Evolutionary conservation across 2,797 vertebrate species (phyloP).

Genomic region (Anniella stebbinsi): DNA sequence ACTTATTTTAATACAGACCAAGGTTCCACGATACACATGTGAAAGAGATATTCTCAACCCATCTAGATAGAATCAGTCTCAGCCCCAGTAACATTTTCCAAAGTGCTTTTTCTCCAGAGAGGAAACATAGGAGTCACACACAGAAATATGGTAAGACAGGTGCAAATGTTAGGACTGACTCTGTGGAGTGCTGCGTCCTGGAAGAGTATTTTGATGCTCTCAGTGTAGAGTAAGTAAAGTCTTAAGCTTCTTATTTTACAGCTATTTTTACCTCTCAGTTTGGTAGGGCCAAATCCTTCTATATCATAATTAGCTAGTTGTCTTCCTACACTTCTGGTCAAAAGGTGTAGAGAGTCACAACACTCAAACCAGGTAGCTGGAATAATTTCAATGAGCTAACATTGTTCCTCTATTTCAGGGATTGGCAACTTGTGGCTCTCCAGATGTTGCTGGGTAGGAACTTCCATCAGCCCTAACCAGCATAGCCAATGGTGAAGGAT

Average conservation of each 20-base stretch:
- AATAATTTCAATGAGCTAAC: not conserved
- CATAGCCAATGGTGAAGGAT: too few species aligned
- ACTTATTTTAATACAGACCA: constrained; percentile 32
- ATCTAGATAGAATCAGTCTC: not conserved
- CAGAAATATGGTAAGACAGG: not conserved
- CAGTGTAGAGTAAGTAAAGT: not conserved
- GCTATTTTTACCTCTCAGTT: not conserved
- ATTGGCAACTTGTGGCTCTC: too few species aligned
- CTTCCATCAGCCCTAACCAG: too few species aligned
- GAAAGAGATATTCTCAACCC: not conserved
- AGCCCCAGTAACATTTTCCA: not conserved
- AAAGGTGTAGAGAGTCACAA: not conserved
- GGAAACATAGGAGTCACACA: not conserved
- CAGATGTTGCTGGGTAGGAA: too few species aligned
- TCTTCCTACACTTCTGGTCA: not conserved
- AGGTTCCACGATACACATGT: not conserved
- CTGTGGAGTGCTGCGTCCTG: not conserved
- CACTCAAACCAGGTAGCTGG: not conserved
- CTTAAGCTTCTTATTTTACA: not conserved
- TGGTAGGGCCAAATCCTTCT: too few species aligned
- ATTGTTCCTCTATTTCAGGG: not conserved
- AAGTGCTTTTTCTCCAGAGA: not conserved
- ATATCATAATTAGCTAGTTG: not conserved
- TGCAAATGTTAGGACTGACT: not conserved
- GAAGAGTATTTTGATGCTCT: not conserved